phyloP scores from a whole-genome alignment of 2,888 invertebrate species.

The Caradrina clavipalpis region DNA sequence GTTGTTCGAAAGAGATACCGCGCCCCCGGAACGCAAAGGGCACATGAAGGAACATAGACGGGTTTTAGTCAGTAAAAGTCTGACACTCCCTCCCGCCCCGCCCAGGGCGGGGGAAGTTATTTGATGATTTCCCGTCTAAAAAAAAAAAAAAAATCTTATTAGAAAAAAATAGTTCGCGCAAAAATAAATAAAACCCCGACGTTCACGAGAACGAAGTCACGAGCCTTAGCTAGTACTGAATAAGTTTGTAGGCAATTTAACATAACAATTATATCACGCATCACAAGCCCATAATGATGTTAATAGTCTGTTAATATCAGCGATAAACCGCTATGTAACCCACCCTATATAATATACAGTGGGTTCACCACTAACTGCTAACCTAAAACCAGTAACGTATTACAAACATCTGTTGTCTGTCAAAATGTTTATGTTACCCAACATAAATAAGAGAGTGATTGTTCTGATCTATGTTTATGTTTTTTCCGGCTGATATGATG shows the following conservation, averaged over 20 bases:
- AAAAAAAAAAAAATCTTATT: too few species aligned
- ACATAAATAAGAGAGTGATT: constrained; percentile 50
- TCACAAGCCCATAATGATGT: not conserved
- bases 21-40: too few species aligned
- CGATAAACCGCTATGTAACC: constrained; percentile 4
- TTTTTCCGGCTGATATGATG: constrained; percentile 60
- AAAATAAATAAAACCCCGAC: too few species aligned
- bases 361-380: constrained; percentile 13
- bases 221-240: not conserved
- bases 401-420: constrained; percentile 39
- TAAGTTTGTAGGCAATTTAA: not conserved
- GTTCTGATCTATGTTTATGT: constrained; percentile 57
- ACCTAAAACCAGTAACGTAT: constrained; percentile 28
- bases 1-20: too few species aligned
- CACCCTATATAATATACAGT: not conserved
- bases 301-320: constrained; percentile 4
- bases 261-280: not conserved
- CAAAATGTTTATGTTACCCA: constrained; percentile 42
- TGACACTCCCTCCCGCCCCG: too few species aligned
- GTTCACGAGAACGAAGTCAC: too few species aligned
- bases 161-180: too few species aligned
- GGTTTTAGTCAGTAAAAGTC: too few species aligned
- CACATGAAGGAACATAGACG: too few species aligned
- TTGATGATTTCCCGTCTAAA: too few species aligned
- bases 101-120: too few species aligned